These are phyloP conservation scores for Zosterops pallidus DNA, from an alignment of 2,113 vertebrate species.

Conservation along the genomic window DNA sequence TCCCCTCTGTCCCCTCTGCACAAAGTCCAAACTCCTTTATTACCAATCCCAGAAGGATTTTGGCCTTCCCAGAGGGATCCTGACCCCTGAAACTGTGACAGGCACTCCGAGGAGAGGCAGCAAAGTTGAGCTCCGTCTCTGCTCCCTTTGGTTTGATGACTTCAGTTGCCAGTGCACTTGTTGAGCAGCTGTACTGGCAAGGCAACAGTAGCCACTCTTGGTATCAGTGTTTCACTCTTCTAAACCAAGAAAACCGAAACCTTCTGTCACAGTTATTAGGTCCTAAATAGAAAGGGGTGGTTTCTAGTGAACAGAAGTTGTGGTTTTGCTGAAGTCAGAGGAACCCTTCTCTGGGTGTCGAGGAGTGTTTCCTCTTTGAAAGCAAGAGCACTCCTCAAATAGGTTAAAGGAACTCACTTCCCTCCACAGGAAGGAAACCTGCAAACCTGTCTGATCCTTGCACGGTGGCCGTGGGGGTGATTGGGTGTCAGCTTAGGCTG, in stretches of 20 bases:
- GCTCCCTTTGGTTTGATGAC: neutral
- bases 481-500: neutral
- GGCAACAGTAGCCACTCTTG: neutral
- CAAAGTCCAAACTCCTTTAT: neutral
- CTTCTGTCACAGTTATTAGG: neutral
- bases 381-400: neutral
- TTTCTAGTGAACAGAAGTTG: neutral
- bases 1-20: accelerated
- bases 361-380: neutral
- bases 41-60: neutral
- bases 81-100: neutral
- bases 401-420: neutral
- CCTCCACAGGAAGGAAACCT: neutral
- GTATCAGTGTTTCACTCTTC: neutral
- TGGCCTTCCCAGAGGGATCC: neutral
- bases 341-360: neutral
- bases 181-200: neutral
- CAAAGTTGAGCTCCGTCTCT: neutral
- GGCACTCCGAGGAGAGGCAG: neutral
- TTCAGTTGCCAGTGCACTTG: neutral
- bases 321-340: neutral
- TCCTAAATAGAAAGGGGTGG: neutral
- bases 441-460: neutral
- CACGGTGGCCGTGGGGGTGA: neutral
- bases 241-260: neutral